Base-by-base conservation (phyloP, 2,797 vertebrate species). In the Falco rusticolus region DNA sequence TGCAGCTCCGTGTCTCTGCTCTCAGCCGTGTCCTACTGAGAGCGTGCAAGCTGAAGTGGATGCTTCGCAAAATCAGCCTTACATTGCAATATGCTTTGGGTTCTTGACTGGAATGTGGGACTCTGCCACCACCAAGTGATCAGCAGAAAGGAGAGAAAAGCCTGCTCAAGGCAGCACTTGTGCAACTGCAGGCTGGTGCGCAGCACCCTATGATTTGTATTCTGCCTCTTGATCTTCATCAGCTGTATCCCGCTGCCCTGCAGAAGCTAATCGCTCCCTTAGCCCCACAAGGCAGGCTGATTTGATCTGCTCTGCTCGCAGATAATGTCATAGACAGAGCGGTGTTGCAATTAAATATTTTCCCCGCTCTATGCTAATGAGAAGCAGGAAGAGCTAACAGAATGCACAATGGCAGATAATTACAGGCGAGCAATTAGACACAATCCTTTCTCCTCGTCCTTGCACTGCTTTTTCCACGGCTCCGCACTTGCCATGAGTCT, bases 91-190 rank as follows among this genome's bases (percentile, higher is more conserved):
- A 26, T 0, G 6, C 37, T 8, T 34, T 29, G 74, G 77, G 76
- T 82, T 48, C 39, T 17, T 5, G 10, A 3, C 56, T 24, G 89
- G 71, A 78, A 64, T 13, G 79, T 11, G 79, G 39, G 91, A 69
- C 91, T 94, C 75, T 95, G 94, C 87, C 87, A 94, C 90, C 95
- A 79, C 69, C 95, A 51, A 94, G 91, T 41, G 89, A 84, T 90
- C 25, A 4, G 47, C 4, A 22, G 31, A 5, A 51, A 83, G 60
- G 79, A 78, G 61, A 24, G 56, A 53, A 2, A 16, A 74, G 45
- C 10, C 74, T 4, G 63, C 34, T 45, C 34, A 0, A 7, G 41
- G 63, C 3, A 3, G 84, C 29, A 0, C 75, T 60, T 1, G 31
- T 1, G 13, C 0, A 1, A 13, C 3, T 10, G 16, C 89, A 22